A percentile compares a stretch with the other conserved stretches of the same genome.
Evolutionary conservation across 2,888 invertebrate species (phyloP).

Genomic region (Drosophila seclusa): DNA sequence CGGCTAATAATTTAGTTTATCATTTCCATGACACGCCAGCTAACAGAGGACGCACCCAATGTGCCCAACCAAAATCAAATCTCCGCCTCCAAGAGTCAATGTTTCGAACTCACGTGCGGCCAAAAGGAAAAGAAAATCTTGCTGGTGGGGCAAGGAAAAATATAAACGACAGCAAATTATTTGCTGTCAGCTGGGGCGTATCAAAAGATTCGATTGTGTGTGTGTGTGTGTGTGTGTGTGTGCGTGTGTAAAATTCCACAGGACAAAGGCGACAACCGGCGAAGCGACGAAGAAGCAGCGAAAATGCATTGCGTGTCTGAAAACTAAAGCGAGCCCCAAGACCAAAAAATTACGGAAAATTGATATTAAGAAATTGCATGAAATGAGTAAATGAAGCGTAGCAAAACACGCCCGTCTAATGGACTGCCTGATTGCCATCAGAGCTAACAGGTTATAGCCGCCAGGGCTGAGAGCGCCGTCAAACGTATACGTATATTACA

Average conservation of each 20-base stretch:
- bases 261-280: slow-evolving; percentile 45
- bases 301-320: slow-evolving; percentile 69
- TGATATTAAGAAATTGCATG: slow-evolving; percentile 78
- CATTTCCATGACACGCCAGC: slow-evolving; percentile 42
- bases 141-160: slow-evolving; percentile 25
- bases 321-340: slow-evolving; percentile 38
- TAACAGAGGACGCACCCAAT: slow-evolving; percentile 35
- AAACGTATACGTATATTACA: slow-evolving; percentile 67
- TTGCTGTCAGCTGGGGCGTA: slow-evolving; percentile 54
- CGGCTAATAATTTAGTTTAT: slow-evolving; percentile 43
- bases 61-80: neutral
- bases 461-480: slow-evolving; percentile 4
- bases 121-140: slow-evolving; percentile 44
- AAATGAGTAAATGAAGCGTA: slow-evolving; percentile 79
- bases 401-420: slow-evolving; percentile 72
- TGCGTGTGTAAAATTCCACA: slow-evolving; percentile 48
- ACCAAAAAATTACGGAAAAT: slow-evolving; percentile 61
- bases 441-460: slow-evolving; percentile 10
- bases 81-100: slow-evolving; percentile 21
- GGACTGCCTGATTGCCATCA: slow-evolving; percentile 71
- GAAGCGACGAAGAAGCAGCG: slow-evolving; percentile 9
- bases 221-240: slow-evolving; percentile 26
- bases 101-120: slow-evolving; percentile 44
- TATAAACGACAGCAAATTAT: slow-evolving; percentile 67
- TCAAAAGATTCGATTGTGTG: slow-evolving; percentile 10